Conservation (phyloP, 2,797 vertebrate species). For the Tolypeutes matacus region DNA sequence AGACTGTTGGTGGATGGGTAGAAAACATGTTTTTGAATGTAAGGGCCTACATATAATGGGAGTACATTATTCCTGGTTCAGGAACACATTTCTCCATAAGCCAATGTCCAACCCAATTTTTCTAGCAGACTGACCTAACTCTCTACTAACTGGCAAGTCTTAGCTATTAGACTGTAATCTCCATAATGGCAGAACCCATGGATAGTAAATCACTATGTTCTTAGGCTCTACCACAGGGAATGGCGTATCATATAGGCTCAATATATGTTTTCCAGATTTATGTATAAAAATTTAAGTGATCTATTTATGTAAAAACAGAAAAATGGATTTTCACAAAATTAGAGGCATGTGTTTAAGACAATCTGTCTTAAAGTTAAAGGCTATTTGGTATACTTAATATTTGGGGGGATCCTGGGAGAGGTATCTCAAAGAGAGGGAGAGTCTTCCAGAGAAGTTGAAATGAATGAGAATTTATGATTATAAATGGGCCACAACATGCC, state of each 20-base stretch:
- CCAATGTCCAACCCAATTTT: neutral
- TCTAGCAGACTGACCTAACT: neutral
- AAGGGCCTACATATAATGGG: neutral
- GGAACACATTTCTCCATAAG: neutral
- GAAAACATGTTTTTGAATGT: neutral
- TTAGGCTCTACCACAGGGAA: neutral
- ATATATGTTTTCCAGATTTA: neutral
- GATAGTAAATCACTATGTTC: neutral
- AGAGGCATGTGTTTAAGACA: neutral
- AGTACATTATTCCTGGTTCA: conserved; percentile 15
- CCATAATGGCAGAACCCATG: neutral
- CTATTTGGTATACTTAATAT: neutral
- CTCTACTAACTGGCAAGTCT: neutral
- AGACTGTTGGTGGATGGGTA: neutral
- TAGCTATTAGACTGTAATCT: neutral
- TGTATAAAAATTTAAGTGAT: neutral
- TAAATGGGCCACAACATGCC: neutral
- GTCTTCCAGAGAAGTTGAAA: conserved; percentile 26
- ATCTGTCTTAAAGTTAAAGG: neutral
- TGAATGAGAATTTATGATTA: neutral
- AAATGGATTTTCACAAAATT: conserved; percentile 28
- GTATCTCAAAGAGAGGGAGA: neutral
- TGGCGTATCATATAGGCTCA: neutral
- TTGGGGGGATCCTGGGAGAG: neutral
- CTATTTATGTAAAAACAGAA: neutral